phyloP scores from a whole-genome alignment of 2,888 invertebrate species.

The Escarpia spicata region DNA sequence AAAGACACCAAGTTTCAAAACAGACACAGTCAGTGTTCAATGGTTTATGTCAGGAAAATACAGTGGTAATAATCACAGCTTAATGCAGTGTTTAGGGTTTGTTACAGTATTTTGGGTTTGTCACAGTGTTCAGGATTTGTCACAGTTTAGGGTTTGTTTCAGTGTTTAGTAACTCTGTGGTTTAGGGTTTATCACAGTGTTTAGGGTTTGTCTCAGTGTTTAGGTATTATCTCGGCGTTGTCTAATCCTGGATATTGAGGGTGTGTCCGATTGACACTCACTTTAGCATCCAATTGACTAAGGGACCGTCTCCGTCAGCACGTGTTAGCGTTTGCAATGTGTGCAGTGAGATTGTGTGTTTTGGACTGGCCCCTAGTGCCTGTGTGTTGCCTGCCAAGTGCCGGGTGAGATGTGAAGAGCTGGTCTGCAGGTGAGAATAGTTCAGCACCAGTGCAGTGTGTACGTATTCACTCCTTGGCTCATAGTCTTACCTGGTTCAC shows the following conservation, averaged over 20 bases:
- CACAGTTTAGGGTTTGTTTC: too few relatives aligned
- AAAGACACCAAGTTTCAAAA: neutral
- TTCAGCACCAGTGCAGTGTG: neutral
- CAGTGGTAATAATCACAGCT: neutral
- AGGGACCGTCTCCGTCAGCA: neutral
- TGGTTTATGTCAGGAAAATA: neutral
- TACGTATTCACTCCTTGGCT: neutral
- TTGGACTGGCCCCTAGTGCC: neutral
- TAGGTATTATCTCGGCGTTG: neutral
- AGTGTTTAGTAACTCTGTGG: too few relatives aligned
- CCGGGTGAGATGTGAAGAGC: neutral
- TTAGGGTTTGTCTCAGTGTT: neutral
- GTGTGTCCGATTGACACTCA: neutral
- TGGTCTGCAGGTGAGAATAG: neutral
- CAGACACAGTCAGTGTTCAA: neutral
- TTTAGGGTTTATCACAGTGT: too few relatives aligned
- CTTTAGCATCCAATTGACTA: neutral
- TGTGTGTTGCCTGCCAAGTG: neutral
- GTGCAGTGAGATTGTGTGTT: neutral
- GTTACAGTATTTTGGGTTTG: too few relatives aligned
- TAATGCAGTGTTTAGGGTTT: neutral
- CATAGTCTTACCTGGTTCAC: neutral
- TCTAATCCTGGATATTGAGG: neutral
- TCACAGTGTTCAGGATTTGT: too few relatives aligned
- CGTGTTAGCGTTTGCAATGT: neutral